Conservation (phyloP, 2,888 invertebrate species). For the Mantis religiosa region DNA sequence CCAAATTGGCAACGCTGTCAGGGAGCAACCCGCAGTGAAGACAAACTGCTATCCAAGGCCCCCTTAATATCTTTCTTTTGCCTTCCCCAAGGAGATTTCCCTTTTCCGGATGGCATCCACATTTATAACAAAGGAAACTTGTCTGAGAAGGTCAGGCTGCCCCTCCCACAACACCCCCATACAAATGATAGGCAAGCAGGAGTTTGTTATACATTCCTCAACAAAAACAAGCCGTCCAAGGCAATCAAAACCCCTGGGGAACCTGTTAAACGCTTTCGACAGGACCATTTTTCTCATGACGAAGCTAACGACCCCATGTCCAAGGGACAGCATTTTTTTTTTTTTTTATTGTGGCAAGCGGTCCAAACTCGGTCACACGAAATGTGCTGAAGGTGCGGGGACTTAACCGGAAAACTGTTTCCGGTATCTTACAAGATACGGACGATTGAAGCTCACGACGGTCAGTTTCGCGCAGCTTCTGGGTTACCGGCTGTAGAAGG, state of each 20-base stretch:
- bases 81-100: neutral
- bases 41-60: neutral
- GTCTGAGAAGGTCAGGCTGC: neutral
- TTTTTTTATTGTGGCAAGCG: neutral
- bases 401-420: neutral
- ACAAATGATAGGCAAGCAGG: neutral
- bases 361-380: neutral
- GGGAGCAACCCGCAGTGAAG: neutral
- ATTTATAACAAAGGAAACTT: neutral
- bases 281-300: neutral
- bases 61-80: neutral
- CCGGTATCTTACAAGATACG: neutral
- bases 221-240: neutral
- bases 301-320: neutral
- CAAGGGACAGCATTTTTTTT: neutral
- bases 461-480: neutral
- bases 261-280: neutral
- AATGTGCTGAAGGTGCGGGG: neutral
- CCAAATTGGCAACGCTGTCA: neutral
- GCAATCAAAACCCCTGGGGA: neutral
- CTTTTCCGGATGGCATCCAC: neutral
- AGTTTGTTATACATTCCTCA: neutral
- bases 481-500: neutral
- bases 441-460: neutral
- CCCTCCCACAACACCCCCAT: neutral